Base-by-base conservation (phyloP, 1,140 invertebrate genomes). In the Doryteuthis pealeii region DNA sequence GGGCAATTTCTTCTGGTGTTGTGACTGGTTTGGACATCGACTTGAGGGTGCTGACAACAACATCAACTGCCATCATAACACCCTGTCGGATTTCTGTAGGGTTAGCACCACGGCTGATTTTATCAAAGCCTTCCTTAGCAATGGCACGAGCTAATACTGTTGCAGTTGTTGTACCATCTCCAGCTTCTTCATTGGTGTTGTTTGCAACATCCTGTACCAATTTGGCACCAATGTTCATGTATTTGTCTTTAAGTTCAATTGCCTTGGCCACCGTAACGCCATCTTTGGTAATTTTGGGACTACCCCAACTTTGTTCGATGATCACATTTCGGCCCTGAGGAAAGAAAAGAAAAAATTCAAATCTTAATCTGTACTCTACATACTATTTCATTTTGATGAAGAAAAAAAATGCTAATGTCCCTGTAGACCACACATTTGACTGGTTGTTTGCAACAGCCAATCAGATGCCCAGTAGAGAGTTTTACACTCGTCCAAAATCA, bases 151-250 rank as follows among this genome's bases (percentile, higher is more conserved):
- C 98, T 72, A 99, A 90, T 73, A 99, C 95, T 4, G 98, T 99
- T 2, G 98, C 98, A 4, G 97, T 97, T 0, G 98, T 99, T 1
- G 98, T 99, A 62, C 98, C 98, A 90, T 99, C 98, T 32, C 98
- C 98, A 80, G 98, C 98, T 88, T 99, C 96, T 89, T 99, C 98
- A 87, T 99, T 99, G n/a, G 98, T 99, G 84, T 99, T 99, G 88
- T 98, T 99, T 15, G 98, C 98, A 49, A 99, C 54, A 90, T 99
- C 98, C 89, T 99, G 98, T 2, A 99, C 98, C n/a, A 99, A 89
- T 86, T 96, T 98, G 26, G 98, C 98, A 72, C 98, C 98, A 88
- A 99, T 97, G 88, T 99, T 99, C 89, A 99, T 96, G 89, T 97
- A 99, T 89, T 99, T 99, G 86, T 99, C 97, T 89, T 99, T 97